Percentiles rank a stretch among this genome's conserved stretches.
Conservation (phyloP, 2,113 vertebrate genomes). For the Macrotis lagotis region DNA sequence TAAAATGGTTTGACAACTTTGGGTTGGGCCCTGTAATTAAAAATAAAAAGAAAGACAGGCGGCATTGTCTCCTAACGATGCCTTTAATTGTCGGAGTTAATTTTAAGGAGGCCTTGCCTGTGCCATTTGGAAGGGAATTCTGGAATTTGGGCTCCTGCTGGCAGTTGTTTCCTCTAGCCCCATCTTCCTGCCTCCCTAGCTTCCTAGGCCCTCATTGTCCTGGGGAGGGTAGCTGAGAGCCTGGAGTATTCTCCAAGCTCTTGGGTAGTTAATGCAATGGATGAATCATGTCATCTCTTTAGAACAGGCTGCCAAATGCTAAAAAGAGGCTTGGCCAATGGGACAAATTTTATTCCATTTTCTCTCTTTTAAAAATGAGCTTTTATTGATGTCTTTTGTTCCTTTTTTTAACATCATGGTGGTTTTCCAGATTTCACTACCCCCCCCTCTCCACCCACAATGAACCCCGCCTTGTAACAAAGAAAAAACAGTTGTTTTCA, state of each 20-base stretch:
- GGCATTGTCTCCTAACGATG: constrained; percentile 62
- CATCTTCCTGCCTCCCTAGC: background rate
- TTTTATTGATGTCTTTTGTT: background rate
- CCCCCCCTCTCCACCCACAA: background rate
- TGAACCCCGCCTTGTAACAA: background rate
- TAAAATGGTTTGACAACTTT: constrained; percentile 68
- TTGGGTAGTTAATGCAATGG: background rate
- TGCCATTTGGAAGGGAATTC: constrained; percentile 58
- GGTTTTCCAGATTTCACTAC: background rate
- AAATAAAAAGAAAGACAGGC: constrained; percentile 73
- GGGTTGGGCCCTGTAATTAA: constrained; percentile 71
- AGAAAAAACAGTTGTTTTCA: background rate
- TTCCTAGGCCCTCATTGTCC: background rate
- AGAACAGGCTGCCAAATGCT: background rate
- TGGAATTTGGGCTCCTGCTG: constrained; percentile 29
- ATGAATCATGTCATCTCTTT: background rate
- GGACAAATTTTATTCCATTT: background rate
- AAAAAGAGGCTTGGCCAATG: background rate
- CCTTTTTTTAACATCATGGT: background rate
- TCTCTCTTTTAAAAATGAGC: background rate
- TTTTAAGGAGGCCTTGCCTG: constrained; percentile 56
- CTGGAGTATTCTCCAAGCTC: background rate
- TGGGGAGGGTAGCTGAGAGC: background rate
- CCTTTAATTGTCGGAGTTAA: constrained; percentile 73
- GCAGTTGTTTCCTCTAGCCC: background rate